Evolutionary conservation across 2,113 vertebrate genomes (phyloP), one percentile per base, ranked within the genome.

Genomic region (Epinephelus moara): DNA sequence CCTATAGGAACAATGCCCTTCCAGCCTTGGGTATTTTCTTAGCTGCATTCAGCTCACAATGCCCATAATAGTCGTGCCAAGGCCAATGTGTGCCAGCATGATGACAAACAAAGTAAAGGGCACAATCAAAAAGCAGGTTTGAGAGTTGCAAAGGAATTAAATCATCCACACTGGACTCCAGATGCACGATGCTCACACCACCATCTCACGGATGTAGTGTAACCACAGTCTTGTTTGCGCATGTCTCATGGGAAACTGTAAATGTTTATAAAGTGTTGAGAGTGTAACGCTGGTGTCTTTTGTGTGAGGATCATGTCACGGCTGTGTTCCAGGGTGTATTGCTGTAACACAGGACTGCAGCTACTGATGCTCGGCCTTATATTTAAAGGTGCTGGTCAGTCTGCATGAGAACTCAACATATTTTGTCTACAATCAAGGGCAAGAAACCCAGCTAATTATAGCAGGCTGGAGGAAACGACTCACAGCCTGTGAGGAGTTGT

Each of bases 351-450:
- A 17, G n/a, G 8, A 42, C 40, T 11, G 42, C 42, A 3, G 42
- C 19, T 0, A 21, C 23, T 49, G 71, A 71, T 23, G 30, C 45
- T 15, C 4, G 19, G 17, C 17, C 49, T 66, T 4, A 80, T 56
- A 40, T 45, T 12, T 68, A 14, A 53, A 66, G 53, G 62, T 60
- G 33, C 23, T 59, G 56, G 14, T n/a, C 40, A 15, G 30, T 50
- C 45, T 63, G 78, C 57, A 59, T 57, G 78, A 73, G 17, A 85
- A 77, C 74, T 68, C 70, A 64, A 61, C 4, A 23, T 90, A 76
- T 91, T 93, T 84, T 90, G 88, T 85, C 88, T 88, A 25, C 64
- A 88, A 91, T 92, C 87, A 93, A 80, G 74, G 55, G 56, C 81
- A 81, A 76, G 72, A 81, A 70, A 61, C 57, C 0, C 1, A 17